A percentile compares a stretch with the other conserved stretches of the same genome.
Evolutionary conservation across 2,888 invertebrate species (phyloP).

Genomic region (Chaetogeoica ovagalla): DNA sequence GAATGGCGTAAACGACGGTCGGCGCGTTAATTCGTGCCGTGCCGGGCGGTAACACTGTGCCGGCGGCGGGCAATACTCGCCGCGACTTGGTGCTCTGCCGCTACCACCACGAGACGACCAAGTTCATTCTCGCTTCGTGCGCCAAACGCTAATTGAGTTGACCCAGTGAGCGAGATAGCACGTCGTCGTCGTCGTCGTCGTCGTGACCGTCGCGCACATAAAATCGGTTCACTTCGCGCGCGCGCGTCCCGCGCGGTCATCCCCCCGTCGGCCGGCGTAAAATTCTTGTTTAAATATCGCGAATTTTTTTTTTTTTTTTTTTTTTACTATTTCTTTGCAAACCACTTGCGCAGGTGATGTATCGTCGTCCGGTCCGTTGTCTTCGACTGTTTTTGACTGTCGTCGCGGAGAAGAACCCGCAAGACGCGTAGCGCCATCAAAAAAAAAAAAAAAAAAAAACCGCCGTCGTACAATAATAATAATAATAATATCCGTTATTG

Average conservation of each 20-base stretch:
- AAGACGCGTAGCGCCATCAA: not conserved
- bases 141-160: conserved; percentile 37
- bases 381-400: not conserved
- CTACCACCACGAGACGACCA: conserved; percentile 43
- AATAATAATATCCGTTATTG: not conserved
- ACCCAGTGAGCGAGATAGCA: conserved; percentile 29
- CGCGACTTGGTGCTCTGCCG: conserved; percentile 30
- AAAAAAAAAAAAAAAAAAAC: not conserved
- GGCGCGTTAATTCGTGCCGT: conserved; percentile 41
- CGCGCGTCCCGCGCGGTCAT: not conserved
- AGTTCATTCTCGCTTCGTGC: conserved; percentile 49
- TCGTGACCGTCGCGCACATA: not conserved
- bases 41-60: conserved; percentile 37
- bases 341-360: conserved; percentile 29
- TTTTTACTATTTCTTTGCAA: not conserved
- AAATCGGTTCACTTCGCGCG: not conserved
- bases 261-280: not conserved
- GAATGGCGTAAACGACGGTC: conserved; percentile 22
- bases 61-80: conserved; percentile 15
- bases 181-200: not conserved
- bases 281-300: not conserved
- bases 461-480: not conserved
- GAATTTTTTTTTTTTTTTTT: not conserved
- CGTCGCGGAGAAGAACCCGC: not conserved
- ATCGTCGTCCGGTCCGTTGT: conserved; percentile 8